Evolutionary conservation across 1,140 invertebrate species (phyloP).

Genomic region (Drosophila pruinosa): DNA sequence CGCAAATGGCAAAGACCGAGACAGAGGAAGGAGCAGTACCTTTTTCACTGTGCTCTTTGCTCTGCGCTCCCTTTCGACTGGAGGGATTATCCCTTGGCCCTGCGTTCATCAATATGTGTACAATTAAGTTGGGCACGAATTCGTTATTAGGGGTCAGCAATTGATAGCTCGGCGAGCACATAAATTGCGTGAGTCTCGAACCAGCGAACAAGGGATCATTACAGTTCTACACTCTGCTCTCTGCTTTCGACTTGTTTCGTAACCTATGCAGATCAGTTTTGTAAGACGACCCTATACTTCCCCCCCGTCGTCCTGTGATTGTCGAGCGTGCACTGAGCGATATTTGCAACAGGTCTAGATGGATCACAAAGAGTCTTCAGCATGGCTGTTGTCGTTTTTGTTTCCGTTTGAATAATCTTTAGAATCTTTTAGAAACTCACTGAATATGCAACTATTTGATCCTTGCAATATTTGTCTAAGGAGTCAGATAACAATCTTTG

Average conservation of each 20-base stretch:
- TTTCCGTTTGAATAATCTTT: not conserved
- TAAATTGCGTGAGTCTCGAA: conserved; percentile 36
- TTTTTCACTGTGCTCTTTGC: not conserved
- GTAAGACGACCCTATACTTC: not conserved
- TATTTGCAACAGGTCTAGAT: not conserved
- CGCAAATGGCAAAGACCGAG: conserved; percentile 63
- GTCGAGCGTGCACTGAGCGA: conserved; percentile 19
- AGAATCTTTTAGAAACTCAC: not conserved
- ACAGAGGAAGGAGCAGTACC: not conserved
- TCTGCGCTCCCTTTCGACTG: not conserved
- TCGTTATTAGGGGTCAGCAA: conserved; percentile 52
- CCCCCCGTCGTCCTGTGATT: conserved; percentile 7
- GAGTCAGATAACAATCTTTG: too few species aligned
- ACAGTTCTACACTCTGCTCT: not conserved
- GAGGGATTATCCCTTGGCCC: conserved; percentile 36
- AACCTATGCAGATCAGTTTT: conserved; percentile 40
- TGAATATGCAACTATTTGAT: not conserved
- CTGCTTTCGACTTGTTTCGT: not conserved
- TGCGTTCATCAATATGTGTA: conserved; percentile 40
- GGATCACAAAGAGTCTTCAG: not conserved
- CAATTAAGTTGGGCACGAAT: conserved; percentile 52
- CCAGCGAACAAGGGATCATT: conserved; percentile 34
- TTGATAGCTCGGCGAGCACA: conserved; percentile 26
- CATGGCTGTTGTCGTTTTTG: not conserved
- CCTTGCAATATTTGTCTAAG: too few species aligned